These are phyloP conservation scores for Euproctis similis DNA, from an alignment of 2,888 invertebrate species.

Conservation along the genomic window DNA sequence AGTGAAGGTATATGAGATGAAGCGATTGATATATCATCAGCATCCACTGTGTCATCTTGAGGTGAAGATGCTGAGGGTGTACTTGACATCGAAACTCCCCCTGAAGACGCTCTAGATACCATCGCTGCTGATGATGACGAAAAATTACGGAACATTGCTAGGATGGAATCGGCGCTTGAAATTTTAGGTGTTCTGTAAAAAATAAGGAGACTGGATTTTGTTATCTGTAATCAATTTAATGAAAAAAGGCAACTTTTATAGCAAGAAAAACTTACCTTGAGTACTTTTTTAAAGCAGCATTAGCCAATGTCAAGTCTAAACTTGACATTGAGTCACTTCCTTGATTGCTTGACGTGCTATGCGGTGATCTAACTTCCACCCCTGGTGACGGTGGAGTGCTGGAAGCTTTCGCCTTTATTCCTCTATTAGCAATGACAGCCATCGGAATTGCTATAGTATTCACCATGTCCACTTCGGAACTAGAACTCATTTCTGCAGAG, in stretches of 20 bases:
- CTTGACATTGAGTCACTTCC: conserved; percentile 86
- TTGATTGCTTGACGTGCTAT: conserved; percentile 84
- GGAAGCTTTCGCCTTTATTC: conserved; percentile 56
- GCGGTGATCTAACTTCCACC: conserved; percentile 76
- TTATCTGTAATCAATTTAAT: background rate
- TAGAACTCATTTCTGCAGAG: conserved; percentile 85
- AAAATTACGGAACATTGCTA: conserved; percentile 86
- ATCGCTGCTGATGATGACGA: conserved; percentile 79
- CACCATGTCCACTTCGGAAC: conserved; percentile 80
- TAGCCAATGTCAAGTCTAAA: conserved; percentile 79
- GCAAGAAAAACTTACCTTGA: conserved; percentile 42
- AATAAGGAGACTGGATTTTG: background rate
- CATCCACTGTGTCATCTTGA: conserved; percentile 81
- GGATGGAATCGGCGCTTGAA: conserved; percentile 85
- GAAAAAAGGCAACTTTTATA: background rate
- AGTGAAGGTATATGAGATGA: conserved; percentile 76
- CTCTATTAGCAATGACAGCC: conserved; percentile 61
- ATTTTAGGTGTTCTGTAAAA: conserved; percentile 76
- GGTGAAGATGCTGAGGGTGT: conserved; percentile 85
- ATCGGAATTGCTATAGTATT: conserved; percentile 69
- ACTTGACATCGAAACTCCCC: conserved; percentile 80
- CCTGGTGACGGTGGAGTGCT: conserved; percentile 81
- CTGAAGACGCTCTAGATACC: conserved; percentile 76
- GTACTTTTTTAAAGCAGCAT: conserved; percentile 76
- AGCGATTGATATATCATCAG: conserved; percentile 83